Evolutionary conservation across 2,797 vertebrate species (phyloP), one percentile per base, ranked within the genome.

Genomic region (Enteromius afrohamiltoni): DNA sequence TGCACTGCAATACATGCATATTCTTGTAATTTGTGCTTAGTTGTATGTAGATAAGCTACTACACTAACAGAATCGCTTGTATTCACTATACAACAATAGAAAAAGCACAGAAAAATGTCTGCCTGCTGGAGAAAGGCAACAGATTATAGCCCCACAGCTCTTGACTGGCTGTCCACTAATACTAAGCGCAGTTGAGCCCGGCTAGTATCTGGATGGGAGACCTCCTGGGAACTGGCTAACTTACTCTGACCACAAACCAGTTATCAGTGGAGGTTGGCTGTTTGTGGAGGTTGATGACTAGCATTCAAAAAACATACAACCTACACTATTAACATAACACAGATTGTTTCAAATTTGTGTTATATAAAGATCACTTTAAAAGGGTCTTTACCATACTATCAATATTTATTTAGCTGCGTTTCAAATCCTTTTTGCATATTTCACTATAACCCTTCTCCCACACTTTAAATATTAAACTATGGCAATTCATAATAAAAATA

Each of bases 1-100:
- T 80, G 7, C 21, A 40, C 42, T 81, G 37, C 4, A 23, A 51
- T 31, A 49, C 53, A 47, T 34, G 3, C 62, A 17, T 60, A 80
- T 65, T 83, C 37, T 31, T 73, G 62, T 58, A 58, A 77, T 64
- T 42, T 83, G 17, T n/a, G 71, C 49, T 83, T 47, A 26, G 21
- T 37, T 29, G 53, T 58, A 21, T 29, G 53, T 58, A 21, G 76
- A 51, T 55, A 71, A 74, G 16, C 13, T 37, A 26, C 62, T 7
- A 69, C 47, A 49, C 29, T 49, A 79, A 55, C 31, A 21, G 42
- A 53, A 31, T 26, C 64, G 53, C 26, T 70, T 58, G 8, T 47
- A 47, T 34, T 40, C 55, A 77, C 2, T 45, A 21, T 64, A 19
- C 40, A 77, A 42, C 9, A 77, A n/a, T 19, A 26, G 6, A 60